Percentiles rank a stretch among this genome's conserved stretches.
phyloP scores from a whole-genome alignment of 2,113 vertebrate genomes.

The Scomber scombrus region DNA sequence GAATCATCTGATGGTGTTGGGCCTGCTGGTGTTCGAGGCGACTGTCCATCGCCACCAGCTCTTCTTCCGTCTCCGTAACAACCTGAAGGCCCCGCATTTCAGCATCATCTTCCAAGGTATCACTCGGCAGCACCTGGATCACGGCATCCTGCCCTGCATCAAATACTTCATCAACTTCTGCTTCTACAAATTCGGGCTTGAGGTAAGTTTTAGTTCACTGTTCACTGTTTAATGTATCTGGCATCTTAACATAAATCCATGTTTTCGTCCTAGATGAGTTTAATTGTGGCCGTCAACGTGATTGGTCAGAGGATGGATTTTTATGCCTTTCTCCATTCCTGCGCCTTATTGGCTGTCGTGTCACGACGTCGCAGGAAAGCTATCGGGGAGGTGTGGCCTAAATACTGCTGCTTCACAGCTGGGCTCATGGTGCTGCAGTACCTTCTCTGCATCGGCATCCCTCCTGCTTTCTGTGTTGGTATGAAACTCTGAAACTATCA shows the following conservation, averaged over 20 bases:
- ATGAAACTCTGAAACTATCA: slow-evolving; percentile 14
- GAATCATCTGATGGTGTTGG: slow-evolving; percentile 82
- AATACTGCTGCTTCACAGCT: slow-evolving; percentile 86
- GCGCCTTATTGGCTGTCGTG: slow-evolving; percentile 82
- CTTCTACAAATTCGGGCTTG: slow-evolving; percentile 87
- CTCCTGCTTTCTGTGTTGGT: slow-evolving; percentile 85
- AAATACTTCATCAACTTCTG: slow-evolving; percentile 85
- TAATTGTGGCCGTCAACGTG: slow-evolving; percentile 82
- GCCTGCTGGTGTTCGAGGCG: slow-evolving; percentile 79
- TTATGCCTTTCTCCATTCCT: slow-evolving; percentile 79
- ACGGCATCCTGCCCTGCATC: slow-evolving; percentile 71
- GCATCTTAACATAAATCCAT: neutral
- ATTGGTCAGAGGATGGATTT: slow-evolving; percentile 85
- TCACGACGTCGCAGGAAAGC: slow-evolving; percentile 83
- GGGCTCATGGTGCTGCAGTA: slow-evolving; percentile 84
- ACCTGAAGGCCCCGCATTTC: slow-evolving; percentile 70
- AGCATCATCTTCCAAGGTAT: slow-evolving; percentile 74
- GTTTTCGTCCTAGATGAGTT: slow-evolving; percentile 72
- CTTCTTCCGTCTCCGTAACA: slow-evolving; percentile 72
- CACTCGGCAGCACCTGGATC: slow-evolving; percentile 77
- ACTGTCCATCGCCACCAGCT: slow-evolving; percentile 78
- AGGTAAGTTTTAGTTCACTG: slow-evolving; percentile 66
- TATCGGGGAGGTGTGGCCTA: slow-evolving; percentile 87
- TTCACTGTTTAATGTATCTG: neutral
- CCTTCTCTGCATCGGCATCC: slow-evolving; percentile 85